Evolutionary conservation across 2,113 vertebrate genomes (phyloP).

Genomic region (Mirza zaza): DNA sequence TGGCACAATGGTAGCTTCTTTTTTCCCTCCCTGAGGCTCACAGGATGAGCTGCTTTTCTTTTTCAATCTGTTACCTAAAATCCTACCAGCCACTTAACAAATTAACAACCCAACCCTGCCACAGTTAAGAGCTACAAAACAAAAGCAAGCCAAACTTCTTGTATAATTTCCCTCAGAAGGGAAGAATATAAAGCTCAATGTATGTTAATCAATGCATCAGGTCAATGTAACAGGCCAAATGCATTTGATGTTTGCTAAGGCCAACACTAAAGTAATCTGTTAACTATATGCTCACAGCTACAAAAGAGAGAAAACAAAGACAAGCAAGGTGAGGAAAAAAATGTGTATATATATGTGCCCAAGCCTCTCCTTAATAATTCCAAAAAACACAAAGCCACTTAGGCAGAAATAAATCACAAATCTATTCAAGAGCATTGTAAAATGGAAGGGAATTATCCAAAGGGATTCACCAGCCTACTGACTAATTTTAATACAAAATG

Average conservation of each 20-base stretch:
- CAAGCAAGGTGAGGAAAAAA: not conserved
- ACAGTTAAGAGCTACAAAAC: not conserved
- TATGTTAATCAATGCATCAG: slow-evolving; percentile 19
- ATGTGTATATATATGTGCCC: not conserved
- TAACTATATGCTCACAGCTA: not conserved
- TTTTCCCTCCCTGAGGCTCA: not conserved
- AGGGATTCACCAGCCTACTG: slow-evolving; percentile 77
- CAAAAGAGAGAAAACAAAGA: not conserved
- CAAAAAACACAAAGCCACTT: slow-evolving; percentile 67
- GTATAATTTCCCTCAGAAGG: slow-evolving; percentile 30
- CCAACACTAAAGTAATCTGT: not conserved
- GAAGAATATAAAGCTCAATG: not conserved
- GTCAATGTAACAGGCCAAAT: slow-evolving; percentile 14
- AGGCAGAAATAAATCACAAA: slow-evolving; percentile 58
- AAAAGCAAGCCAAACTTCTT: not conserved
- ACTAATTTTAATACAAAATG: slow-evolving; percentile 83
- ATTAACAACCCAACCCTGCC: not conserved
- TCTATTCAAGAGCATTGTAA: slow-evolving; percentile 29
- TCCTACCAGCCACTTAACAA: slow-evolving; percentile 17
- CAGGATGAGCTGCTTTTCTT: not conserved
- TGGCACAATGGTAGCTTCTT: not conserved
- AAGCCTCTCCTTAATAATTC: slow-evolving; percentile 4
- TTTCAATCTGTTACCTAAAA: slow-evolving; percentile 36
- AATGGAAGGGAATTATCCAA: slow-evolving; percentile 76
- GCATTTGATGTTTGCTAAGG: not conserved